Conservation (phyloP, 2,113 vertebrate species). For the Columbina picui region DNA sequence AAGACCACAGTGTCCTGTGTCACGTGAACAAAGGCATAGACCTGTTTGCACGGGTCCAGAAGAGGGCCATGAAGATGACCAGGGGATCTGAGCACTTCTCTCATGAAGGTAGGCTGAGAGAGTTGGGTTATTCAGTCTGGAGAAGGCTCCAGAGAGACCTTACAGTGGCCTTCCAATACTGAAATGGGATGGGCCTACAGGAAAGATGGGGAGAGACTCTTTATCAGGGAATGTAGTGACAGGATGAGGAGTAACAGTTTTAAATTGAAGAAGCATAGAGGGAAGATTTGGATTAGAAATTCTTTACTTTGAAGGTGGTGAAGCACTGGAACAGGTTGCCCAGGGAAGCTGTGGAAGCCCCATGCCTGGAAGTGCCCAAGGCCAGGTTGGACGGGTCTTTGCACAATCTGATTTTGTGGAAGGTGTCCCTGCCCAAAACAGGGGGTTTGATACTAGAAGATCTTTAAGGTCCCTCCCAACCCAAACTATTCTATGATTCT, state of each 20-base stretch:
- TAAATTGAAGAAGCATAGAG: neutral
- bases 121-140: neutral
- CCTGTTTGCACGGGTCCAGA: accelerated
- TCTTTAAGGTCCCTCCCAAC: neutral
- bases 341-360: neutral
- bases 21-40: neutral
- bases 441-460: accelerated
- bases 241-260: accelerated
- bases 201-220: neutral
- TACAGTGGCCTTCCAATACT: neutral
- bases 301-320: neutral
- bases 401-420: neutral
- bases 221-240: accelerated
- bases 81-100: neutral
- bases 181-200: neutral
- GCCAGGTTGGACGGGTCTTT: neutral
- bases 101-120: neutral
- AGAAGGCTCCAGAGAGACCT: neutral
- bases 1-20: neutral
- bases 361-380: neutral
- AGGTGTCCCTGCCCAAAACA: neutral
- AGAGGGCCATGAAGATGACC: neutral
- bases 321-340: neutral
- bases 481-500: neutral
- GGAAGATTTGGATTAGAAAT: neutral